A percentile compares a stretch with the other conserved stretches of the same genome.
These are phyloP conservation scores for Syngnathoides biaculeatus DNA, from an alignment of 2,113 vertebrate genomes.

Conservation along the genomic window DNA sequence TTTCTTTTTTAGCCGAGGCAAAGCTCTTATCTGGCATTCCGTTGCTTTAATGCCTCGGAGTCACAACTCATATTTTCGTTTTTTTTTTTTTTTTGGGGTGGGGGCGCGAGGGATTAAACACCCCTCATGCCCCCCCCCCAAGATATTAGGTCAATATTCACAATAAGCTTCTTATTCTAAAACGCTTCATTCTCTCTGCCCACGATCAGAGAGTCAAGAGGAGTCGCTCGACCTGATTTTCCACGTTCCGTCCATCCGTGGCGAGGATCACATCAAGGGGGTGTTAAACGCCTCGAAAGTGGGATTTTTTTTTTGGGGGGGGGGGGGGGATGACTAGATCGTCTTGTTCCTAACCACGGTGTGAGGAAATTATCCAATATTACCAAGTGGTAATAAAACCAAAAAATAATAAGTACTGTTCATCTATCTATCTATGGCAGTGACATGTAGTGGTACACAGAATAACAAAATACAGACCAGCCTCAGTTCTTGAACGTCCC, in stretches of 20 bases:
- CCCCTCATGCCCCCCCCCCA: conserved; percentile 34
- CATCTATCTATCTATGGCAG: too few relatives aligned
- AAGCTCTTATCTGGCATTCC: conserved; percentile 42
- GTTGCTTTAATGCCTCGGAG: conserved; percentile 46
- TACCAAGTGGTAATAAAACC: too few relatives aligned
- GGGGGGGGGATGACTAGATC: too few relatives aligned
- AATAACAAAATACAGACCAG: too few relatives aligned
- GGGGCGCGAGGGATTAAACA: conserved; percentile 60
- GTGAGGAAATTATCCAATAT: not conserved
- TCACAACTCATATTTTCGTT: conserved; percentile 50
- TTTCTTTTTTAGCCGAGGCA: conserved; percentile 40
- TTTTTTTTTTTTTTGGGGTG: too few relatives aligned
- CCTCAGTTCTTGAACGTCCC: too few relatives aligned
- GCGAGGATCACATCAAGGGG: not conserved
- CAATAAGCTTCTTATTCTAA: conserved; percentile 64
- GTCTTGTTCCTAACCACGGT: not conserved
- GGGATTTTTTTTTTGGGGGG: too few relatives aligned
- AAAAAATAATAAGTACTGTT: too few relatives aligned
- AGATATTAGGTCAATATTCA: conserved; percentile 29
- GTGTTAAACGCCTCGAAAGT: not conserved
- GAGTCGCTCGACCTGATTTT: conserved; percentile 18
- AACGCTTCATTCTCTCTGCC: conserved; percentile 31
- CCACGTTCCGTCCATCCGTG: not conserved
- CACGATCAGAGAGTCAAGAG: conserved; percentile 18
- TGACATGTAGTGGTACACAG: too few relatives aligned